Conservation (phyloP, 2,888 invertebrate genomes). For the Dusona sp. region DNA sequence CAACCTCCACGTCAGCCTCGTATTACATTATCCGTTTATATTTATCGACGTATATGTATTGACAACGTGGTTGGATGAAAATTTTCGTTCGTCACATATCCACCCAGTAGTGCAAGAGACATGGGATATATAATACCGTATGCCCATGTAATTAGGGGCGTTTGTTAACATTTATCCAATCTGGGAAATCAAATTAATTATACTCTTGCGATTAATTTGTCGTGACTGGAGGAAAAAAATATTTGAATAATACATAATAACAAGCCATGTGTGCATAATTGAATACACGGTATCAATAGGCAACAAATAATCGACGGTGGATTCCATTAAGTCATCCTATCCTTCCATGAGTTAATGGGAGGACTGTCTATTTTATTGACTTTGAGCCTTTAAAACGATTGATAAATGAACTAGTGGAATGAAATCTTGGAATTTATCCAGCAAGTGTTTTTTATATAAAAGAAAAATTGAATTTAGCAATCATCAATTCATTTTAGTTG, state of each 20-base stretch:
- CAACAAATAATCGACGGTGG: background rate
- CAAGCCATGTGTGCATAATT: background rate
- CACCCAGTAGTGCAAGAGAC: background rate
- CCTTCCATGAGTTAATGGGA: background rate
- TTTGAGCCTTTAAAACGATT: background rate
- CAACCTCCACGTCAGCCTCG: background rate
- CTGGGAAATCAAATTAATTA: conserved; percentile 41
- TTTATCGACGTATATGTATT: conserved; percentile 2
- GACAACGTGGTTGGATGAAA: conserved; percentile 39
- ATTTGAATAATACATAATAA: background rate
- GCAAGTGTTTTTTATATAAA: background rate
- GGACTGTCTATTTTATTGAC: background rate
- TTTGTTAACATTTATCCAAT: conserved; percentile 58
- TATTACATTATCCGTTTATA: conserved; percentile 8
- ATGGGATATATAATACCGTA: conserved; percentile 46
- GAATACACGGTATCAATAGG: background rate
- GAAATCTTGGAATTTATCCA: background rate
- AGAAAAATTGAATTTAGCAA: background rate
- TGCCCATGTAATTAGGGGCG: conserved; percentile 59
- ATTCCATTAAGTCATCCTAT: too few relatives aligned
- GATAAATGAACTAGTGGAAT: background rate
- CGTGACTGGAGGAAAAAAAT: conserved; percentile 11
- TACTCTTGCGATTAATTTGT: conserved; percentile 21
- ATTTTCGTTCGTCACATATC: conserved; percentile 49
- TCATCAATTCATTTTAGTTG: background rate